A percentile compares a stretch with the other conserved stretches of the same genome.
These are phyloP conservation scores for Alectura lathami DNA, from an alignment of 2,113 vertebrate genomes.

Conservation along the genomic window DNA sequence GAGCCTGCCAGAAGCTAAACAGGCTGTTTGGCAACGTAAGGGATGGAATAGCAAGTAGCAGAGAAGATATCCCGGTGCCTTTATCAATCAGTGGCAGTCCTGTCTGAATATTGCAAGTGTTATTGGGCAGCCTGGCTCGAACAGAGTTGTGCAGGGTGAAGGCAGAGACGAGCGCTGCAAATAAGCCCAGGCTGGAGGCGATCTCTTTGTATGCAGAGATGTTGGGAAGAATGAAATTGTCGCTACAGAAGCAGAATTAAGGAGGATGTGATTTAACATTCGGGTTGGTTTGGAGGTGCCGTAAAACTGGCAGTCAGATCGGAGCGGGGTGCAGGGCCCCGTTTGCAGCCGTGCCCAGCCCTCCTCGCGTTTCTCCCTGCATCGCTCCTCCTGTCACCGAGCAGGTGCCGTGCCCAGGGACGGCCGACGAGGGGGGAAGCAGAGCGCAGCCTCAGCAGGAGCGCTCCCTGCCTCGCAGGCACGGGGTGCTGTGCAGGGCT, in stretches of 20 bases:
- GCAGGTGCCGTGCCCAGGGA: background rate
- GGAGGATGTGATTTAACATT: background rate
- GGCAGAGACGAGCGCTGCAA: background rate
- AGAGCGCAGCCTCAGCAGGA: background rate
- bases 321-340: background rate
- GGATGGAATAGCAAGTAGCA: background rate
- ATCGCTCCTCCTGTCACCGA: background rate
- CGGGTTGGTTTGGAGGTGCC: background rate
- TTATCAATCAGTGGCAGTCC: background rate
- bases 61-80: background rate
- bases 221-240: background rate
- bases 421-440: background rate
- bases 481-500: background rate
- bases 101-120: background rate
- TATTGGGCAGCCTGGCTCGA: background rate
- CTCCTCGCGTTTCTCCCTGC: background rate
- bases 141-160: background rate
- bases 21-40: background rate
- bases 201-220: background rate
- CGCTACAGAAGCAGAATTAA: background rate
- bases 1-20: background rate
- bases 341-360: fast-evolving
- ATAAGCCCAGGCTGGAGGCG: background rate
- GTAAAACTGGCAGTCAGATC: background rate
- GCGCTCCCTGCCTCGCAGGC: fast-evolving